Evolutionary conservation across 2,797 vertebrate genomes (phyloP), one percentile per base, ranked within the genome.

Genomic region (Muscicapa comitata): DNA sequence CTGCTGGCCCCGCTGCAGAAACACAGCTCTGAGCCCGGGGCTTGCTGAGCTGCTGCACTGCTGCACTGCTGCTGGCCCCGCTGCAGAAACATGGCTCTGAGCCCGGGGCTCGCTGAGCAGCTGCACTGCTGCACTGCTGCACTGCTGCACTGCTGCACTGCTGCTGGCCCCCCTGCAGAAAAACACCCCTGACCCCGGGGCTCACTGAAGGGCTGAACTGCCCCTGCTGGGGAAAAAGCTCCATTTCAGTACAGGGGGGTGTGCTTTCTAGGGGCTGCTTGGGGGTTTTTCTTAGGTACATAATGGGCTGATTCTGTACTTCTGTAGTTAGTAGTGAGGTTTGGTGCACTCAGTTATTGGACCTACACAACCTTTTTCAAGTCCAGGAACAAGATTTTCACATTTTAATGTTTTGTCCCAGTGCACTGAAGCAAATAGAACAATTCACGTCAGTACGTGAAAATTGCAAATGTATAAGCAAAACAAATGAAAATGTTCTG

Each of bases 221-320:
- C n/a, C 45, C 31, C 57, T 92, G 80, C 59, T 80, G 66, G 55
- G 25, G 38, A 11, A 74, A 67, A 35, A 11, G 6, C 6, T 19
- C 7, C 38, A 11, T 24, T 72, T 73, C 8, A 3, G 55, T 54
- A 17, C 28, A 59, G 42, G 7, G 54, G 57, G 59, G 38, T 10
- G 26, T 31, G 65, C 0, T 4, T 4, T 20, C 62, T 2, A 5
- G 25, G 55, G 37, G 0, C 7, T 33, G 12, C 4, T 2, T 45
- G 40, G 14, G 3, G 33, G 0, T 5, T 16, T 35, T 51, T 66
- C 57, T 18, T 1, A 8, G 75, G 38, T 61, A 15, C 37, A 38
- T 31, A 67, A 31, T 5, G n/a, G 40, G 26, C 28, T 71, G 24
- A 40, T 55, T 51, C 26, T 2, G 6, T 37, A 43, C 13, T 2